Evolutionary conservation across 2,797 vertebrate genomes (phyloP), one percentile per base, ranked within the genome.

Genomic region (Scyliorhinus canicula): DNA sequence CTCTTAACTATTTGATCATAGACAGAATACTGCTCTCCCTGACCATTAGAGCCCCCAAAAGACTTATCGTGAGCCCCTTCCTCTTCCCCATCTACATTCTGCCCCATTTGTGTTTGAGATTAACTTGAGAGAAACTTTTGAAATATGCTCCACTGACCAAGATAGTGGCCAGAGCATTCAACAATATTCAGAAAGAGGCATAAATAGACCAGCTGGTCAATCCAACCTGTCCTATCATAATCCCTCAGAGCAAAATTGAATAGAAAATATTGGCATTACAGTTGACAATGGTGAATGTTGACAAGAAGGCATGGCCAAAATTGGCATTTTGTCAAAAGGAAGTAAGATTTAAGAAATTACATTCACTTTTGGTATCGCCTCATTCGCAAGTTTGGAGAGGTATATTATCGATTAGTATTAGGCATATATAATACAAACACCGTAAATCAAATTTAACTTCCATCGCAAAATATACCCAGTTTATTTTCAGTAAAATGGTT

Each of bases 401-500:
- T 47, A 44, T 21, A 40, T 21, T 91, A 57, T 65, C 21, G 12
- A 44, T 19, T 91, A 26, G 8, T 63, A 40, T 44, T 91, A 40
- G 40, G n/a, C 21, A 44, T 16, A 90, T 19, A 60, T 90, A 60
- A 21, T 79, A 40, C n/a, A 90, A 57, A 35, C 35, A n/a, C n/a
- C 31, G 21, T 57, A 90, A 91, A 40, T 63, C 65, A 44, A 91
- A 60, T n/a, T 5, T 31, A 52, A n/a, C 19, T 63, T 26, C 21
- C 60, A 65, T 26, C 19, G n/a, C 88, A 91, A 44, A 65, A 63
- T 44, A 12, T 21, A 11, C 1, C 3, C 86, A 31, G 9, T 86
- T 84, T 35, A 90, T 91, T 40, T 65, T 91, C 57, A 65, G n/a
- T 91, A n/a, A 65, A 63, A 65, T 60, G 55, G 86, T 65, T 82